Evolutionary conservation across 1,140 invertebrate species (phyloP).

Genomic region (Spodoptera litura): DNA sequence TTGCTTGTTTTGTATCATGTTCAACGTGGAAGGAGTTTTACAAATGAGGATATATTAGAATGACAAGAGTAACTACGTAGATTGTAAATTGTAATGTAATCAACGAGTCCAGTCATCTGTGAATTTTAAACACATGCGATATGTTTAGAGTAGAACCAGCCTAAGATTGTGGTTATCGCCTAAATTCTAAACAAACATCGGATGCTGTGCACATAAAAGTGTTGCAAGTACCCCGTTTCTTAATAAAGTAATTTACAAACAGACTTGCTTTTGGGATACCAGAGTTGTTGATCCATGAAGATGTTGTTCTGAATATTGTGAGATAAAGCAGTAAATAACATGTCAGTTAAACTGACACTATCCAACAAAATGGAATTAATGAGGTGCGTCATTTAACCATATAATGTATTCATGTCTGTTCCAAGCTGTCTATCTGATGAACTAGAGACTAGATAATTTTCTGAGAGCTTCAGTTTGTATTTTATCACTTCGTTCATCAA

Average conservation of each 20-base stretch:
- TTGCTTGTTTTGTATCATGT: neutral
- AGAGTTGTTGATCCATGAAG: constrained; percentile 1
- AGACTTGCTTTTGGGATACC: neutral
- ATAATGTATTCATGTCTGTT: constrained; percentile 37
- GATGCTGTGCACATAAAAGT: constrained; percentile 21
- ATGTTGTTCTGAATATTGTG: neutral
- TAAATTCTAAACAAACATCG: constrained; percentile 34
- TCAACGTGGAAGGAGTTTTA: neutral
- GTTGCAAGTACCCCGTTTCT: constrained; percentile 18
- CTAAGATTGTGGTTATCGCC: neutral
- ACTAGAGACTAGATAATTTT: constrained; percentile 1
- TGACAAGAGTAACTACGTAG: too few relatives aligned
- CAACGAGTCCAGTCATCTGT: neutral
- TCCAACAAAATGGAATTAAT: constrained; percentile 31
- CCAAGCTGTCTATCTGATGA: constrained; percentile 2
- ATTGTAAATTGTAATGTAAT: too few relatives aligned
- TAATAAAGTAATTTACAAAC: constrained; percentile 33
- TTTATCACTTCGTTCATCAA: constrained; percentile 7
- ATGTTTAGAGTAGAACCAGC: constrained; percentile 23
- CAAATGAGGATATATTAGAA: too few relatives aligned
- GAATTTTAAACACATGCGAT: constrained; percentile 1
- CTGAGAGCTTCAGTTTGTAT: neutral
- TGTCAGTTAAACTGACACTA: constrained; percentile 13
- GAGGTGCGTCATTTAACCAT: constrained; percentile 8
- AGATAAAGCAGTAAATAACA: constrained; percentile 12